Conservation (phyloP, 2,113 vertebrate genomes). For the Platichthys stellatus region DNA sequence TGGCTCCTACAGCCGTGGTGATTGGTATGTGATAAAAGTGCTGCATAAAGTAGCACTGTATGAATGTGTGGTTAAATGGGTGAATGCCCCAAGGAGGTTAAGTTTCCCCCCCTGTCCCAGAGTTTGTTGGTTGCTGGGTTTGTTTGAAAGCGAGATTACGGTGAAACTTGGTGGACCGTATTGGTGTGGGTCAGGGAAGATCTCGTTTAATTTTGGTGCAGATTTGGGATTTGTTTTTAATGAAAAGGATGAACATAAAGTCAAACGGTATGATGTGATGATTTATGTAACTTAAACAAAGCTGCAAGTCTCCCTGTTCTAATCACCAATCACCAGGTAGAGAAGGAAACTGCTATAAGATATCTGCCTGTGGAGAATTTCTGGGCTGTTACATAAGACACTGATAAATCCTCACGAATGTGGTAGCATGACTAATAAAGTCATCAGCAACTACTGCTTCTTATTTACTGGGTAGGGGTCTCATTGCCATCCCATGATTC, state of each 20-base stretch:
- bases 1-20: too few species aligned
- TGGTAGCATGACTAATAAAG: conserved; percentile 41
- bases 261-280: neutral
- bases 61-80: too few species aligned
- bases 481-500: conserved; percentile 45
- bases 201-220: too few species aligned
- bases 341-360: conserved; percentile 31
- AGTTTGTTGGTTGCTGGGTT: too few species aligned
- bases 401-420: conserved; percentile 53
- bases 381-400: conserved; percentile 20
- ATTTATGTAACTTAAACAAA: conserved; percentile 33
- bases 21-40: too few species aligned
- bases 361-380: neutral
- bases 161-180: too few species aligned
- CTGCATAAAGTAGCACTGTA: too few species aligned
- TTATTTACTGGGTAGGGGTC: conserved; percentile 34
- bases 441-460: conserved; percentile 37
- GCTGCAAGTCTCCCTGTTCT: neutral
- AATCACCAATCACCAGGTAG: conserved; percentile 20
- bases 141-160: too few species aligned
- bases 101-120: too few species aligned
- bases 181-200: too few species aligned
- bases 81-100: too few species aligned
- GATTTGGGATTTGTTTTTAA: too few species aligned
- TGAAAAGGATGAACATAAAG: neutral